Conservation (phyloP, 35 echinoderm and acorn worm species). For the Ptychodera flava region DNA sequence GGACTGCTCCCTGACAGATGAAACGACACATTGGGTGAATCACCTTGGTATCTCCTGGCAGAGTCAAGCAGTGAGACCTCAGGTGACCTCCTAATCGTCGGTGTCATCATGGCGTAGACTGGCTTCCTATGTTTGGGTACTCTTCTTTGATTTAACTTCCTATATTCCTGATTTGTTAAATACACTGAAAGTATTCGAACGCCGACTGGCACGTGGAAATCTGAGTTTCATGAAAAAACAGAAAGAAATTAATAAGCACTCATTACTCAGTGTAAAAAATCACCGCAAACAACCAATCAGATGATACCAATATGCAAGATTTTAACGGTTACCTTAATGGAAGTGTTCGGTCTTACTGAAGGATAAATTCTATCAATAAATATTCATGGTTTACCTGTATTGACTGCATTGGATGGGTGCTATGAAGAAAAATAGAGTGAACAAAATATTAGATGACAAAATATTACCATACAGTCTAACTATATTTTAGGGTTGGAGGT, state of each 20-base stretch:
- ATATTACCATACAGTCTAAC: background rate
- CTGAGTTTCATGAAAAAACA: background rate
- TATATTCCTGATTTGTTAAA: background rate
- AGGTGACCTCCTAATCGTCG: background rate
- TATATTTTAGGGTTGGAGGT: background rate
- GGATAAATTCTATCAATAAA: background rate
- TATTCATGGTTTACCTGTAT: background rate
- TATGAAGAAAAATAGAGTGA: background rate
- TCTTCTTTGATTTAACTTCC: background rate
- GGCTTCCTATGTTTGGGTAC: background rate
- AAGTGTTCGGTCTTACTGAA: background rate
- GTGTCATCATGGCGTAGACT: background rate
- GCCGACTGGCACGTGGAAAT: background rate
- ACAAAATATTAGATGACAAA: background rate
- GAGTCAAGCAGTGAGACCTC: background rate
- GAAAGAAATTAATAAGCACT: background rate
- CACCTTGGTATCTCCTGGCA: background rate
- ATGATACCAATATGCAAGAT: background rate
- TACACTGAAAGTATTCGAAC: background rate
- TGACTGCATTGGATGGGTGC: background rate
- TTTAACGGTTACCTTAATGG: background rate
- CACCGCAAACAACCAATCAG: background rate
- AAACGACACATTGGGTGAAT: background rate
- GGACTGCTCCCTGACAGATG: background rate
- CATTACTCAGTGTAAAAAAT: background rate